Conservation (phyloP, 2,113 vertebrate genomes). For the Neolamprologus variostigma region DNA sequence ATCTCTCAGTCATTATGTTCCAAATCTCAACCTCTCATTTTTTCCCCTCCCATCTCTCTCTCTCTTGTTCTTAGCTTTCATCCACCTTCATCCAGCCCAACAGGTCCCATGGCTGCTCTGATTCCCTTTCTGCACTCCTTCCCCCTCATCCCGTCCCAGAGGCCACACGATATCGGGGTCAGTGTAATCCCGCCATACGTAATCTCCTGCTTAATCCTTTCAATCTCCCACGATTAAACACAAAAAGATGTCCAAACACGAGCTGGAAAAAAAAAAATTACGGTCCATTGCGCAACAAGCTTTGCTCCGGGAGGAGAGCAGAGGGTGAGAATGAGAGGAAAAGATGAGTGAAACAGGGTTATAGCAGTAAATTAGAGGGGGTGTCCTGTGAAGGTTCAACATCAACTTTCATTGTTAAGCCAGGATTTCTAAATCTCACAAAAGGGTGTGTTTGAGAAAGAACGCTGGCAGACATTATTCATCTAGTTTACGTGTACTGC, state of each 20-base stretch:
- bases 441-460: not conserved
- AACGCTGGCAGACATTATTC: not conserved
- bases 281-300: not conserved
- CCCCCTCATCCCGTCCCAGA: constrained; percentile 6
- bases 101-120: not conserved
- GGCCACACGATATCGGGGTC: constrained; percentile 40
- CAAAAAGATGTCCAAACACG: constrained; percentile 59
- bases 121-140: not conserved
- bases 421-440: not conserved
- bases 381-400: not conserved
- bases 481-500: not conserved
- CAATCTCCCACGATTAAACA: constrained; percentile 62
- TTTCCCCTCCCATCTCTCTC: not conserved
- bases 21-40: not conserved
- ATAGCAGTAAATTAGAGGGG: not conserved
- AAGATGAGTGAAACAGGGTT: not conserved
- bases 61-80: not conserved
- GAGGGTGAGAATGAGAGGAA: not conserved
- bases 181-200: constrained; percentile 55
- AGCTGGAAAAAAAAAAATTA: constrained; percentile 14
- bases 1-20: constrained; percentile 16
- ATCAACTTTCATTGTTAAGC: not conserved
- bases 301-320: not conserved
- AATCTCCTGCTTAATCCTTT: constrained; percentile 62
- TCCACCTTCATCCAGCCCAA: not conserved